Evolutionary conservation across 2,113 vertebrate species (phyloP).

Genomic region (Scophthalmus maximus): DNA sequence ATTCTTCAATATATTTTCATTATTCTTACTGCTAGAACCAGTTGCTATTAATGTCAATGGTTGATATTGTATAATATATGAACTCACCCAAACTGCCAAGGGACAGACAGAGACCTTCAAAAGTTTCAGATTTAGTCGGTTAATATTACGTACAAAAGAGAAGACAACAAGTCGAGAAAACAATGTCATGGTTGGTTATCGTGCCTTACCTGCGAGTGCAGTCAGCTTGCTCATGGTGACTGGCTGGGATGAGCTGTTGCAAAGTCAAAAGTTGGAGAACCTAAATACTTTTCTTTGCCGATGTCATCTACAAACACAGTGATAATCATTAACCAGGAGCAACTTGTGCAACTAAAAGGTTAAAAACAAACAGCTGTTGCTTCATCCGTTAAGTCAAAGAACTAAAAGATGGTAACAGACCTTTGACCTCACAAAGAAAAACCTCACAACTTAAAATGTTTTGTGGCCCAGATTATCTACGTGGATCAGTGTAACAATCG

Average conservation of each 20-base stretch:
- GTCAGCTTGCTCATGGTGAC: conserved; percentile 47
- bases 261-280: not conserved
- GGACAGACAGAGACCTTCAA: conserved; percentile 58
- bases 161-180: not conserved
- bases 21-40: not conserved
- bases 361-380: conserved; percentile 6
- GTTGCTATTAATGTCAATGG: not conserved
- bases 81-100: conserved; percentile 65
- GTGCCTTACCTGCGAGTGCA: conserved; percentile 60
- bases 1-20: no score
- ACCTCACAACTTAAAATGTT: no score
- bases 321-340: conserved; percentile 51
- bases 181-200: not conserved
- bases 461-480: no score
- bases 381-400: conserved; percentile 3
- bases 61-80: not conserved
- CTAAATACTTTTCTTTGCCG: not conserved
- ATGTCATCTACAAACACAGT: not conserved
- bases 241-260: no score
- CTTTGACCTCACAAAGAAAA: not conserved
- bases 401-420: not conserved
- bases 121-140: conserved; percentile 28
- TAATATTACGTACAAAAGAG: not conserved
- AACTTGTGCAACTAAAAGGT: not conserved
- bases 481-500: no score